Evolutionary conservation across 2,113 vertebrate species (phyloP), one percentile per base, ranked within the genome.

Genomic region (Elephantulus edwardii): DNA sequence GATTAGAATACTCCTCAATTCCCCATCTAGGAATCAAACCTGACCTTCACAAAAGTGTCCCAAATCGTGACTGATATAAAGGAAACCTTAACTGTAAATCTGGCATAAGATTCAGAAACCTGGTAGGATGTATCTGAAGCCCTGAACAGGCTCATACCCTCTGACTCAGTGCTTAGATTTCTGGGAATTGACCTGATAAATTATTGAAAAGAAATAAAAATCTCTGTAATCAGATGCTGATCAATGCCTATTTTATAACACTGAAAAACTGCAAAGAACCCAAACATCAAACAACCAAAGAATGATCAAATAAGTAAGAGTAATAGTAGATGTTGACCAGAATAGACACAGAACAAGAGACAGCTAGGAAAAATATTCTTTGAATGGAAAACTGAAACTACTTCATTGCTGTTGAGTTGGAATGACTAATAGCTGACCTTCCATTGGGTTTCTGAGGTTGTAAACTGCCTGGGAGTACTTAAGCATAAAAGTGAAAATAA

Each of bases 41-140:
- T 4, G 24, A 33, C 38, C 48, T 77, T 87, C 22, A 44, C 22
- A 22, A 77, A 92, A 38, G 35, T 77, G 38, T 62, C 79, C 50
- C 26, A 38, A 44, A 68, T 54, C 2, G 3, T 40, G 79, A 62
- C 24, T 50, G 71, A 58, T 6, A 2, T 8, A 64, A 86, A 66
- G 52, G 68, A 82, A 85, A 83, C 75, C 58, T 30, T 80, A 33
- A 92, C n/a, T 79, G 42, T 26, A 70, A 70, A 58, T 35, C n/a
- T 74, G 30, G 30, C 40, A 56, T 9, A 83, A 83, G 87, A 86
- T 62, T 91, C 38, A 70, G 90, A 93, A 74, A 82, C 62, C 82
- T 90, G 79, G 28, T 42, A 68, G 33, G 33, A 28, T 78, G 42
- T 14, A 44, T 60, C 48, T 42, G 78, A 68, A 78, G 56, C 68